Evolutionary conservation across 2,113 vertebrate genomes (phyloP), one percentile per base, ranked within the genome.

Genomic region (Malurus cyaneus): DNA sequence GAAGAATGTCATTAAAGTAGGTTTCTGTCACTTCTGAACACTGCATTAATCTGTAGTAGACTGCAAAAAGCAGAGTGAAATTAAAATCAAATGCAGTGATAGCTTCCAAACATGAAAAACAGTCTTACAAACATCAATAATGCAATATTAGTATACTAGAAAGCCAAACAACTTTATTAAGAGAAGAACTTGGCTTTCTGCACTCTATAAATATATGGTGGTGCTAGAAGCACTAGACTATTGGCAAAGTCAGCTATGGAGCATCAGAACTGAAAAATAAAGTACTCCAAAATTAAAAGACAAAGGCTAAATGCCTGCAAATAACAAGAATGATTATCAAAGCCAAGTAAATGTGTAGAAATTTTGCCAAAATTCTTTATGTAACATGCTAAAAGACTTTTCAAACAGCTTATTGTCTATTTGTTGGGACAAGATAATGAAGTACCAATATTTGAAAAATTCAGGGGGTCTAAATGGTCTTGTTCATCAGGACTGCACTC

Each of bases 1-100:
- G 44, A 56, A 71, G 65, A 74, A 70, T 76, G 34, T 56, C 81
- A 56, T 93, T 96, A 89, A 83, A 94, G 57, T 18, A 91, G 69
- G 34, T 60, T 92, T 42, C 80, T 11, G 8, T 80, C 80, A 73
- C 71, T 88, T 87, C 83, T 80, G 84, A 76, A 92, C 6, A 31
- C 19, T 67, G 61, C 61, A 56, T 76, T 81, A 29, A 73, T 61
- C 65, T 83, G 34, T 25, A 89, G 39, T 14, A 74, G 25, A 89
- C 12, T 1, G 19, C 39, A 95, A 95, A 85, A 95, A 59, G 28
- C 53, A 76, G 50, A 77, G 29, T 4, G 82, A 80, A 94, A 86
- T 50, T 72, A 89, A 91, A 95, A 89, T 80, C 34, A 83, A 97
- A 62, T 81, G 64, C 72, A 61, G 56, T 12, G 18, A 88, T 46